Percentiles rank a stretch among this genome's conserved stretches.
phyloP scores from a whole-genome alignment of 2,888 invertebrate species.

The Rapana venosa region DNA sequence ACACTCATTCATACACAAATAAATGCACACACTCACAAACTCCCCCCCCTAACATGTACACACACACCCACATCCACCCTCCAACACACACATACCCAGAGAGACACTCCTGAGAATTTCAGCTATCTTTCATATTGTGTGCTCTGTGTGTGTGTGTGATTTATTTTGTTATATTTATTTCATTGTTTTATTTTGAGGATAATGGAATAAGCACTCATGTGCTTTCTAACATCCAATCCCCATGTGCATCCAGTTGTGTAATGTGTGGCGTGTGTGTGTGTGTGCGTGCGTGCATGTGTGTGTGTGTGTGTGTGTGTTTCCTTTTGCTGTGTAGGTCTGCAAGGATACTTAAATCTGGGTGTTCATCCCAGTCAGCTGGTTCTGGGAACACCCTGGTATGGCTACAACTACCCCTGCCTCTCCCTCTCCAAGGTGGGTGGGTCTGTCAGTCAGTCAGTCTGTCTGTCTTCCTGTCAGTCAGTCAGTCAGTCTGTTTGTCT shows the following conservation, averaged over 20 bases:
- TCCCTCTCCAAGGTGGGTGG: conserved; percentile 47
- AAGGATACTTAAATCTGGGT: conserved; percentile 68
- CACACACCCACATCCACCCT: neutral
- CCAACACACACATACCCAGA: neutral
- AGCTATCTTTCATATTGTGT: neutral
- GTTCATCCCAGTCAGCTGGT: conserved; percentile 73
- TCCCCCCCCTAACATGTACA: neutral
- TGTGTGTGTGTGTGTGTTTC: neutral
- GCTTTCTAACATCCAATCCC: too few species aligned
- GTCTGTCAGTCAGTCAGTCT: too few species aligned
- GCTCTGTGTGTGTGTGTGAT: neutral
- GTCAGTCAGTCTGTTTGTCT: too few species aligned
- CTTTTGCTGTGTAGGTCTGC: conserved; percentile 5
- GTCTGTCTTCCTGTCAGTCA: too few species aligned
- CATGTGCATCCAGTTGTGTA: too few species aligned
- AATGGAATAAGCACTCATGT: too few species aligned
- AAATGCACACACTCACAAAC: neutral
- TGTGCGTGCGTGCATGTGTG: neutral
- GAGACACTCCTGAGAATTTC: neutral
- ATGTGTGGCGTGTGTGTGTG: neutral
- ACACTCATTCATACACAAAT: neutral
- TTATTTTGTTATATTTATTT: too few species aligned
- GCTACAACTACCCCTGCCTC: conserved; percentile 77
- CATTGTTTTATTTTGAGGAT: too few species aligned
- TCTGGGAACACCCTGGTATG: conserved; percentile 79